Evolutionary conservation across 2,888 invertebrate genomes (phyloP).

Genomic region (Endotricha flammealis): DNA sequence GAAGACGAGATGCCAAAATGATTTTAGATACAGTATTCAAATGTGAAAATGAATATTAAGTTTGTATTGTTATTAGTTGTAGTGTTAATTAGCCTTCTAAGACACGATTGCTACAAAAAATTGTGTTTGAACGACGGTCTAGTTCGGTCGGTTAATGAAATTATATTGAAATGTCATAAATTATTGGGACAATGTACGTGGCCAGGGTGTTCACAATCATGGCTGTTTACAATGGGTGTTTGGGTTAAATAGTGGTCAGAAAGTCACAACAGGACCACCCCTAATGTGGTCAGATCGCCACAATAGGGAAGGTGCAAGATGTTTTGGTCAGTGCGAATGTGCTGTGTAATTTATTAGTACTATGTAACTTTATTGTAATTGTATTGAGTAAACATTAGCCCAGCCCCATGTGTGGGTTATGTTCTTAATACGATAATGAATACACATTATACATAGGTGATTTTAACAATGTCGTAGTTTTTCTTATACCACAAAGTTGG

Average conservation of each 20-base stretch:
- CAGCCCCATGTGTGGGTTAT: constrained; percentile 7
- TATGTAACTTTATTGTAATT: constrained; percentile 23
- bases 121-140: no score
- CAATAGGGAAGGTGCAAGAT: constrained; percentile 30
- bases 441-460: neutral
- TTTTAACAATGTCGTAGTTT: no score
- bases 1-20: no score
- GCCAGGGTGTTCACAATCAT: constrained; percentile 46
- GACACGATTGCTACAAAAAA: no score
- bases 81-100: no score
- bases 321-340: constrained; percentile 29
- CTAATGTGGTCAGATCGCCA: constrained; percentile 40
- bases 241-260: constrained; percentile 51
- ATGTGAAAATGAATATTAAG: no score
- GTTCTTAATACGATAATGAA: neutral
- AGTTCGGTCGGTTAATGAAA: constrained; percentile 68
- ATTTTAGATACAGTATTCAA: no score
- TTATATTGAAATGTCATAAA: constrained; percentile 70
- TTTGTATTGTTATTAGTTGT: no score
- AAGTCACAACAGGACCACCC: constrained; percentile 50
- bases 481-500: no score
- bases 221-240: constrained; percentile 53
- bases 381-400: constrained; percentile 23
- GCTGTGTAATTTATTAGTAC: constrained; percentile 39
- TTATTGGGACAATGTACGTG: constrained; percentile 45